Evolutionary conservation across 2,888 invertebrate genomes (phyloP), one percentile per base, ranked within the genome.

Genomic region (Phyto melanocephala): DNA sequence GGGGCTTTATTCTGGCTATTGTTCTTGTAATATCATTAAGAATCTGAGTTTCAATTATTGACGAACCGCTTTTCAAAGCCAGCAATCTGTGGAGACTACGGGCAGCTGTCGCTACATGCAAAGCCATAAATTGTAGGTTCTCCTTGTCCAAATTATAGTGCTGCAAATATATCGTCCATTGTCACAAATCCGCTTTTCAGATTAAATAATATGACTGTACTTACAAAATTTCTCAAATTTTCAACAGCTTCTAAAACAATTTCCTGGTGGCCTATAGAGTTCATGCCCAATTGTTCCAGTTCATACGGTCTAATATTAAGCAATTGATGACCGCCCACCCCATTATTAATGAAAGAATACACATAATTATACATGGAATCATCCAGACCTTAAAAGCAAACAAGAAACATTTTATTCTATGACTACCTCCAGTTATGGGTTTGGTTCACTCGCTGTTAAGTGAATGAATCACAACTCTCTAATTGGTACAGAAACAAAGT

Each of bases 191-290:
- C 45, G 6, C 56, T 4, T 33, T 37, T 24, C 5, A 10, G 7
- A 11, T 22, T 15, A n/a, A n/a, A 45, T 42, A 35, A 58, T 13
- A 10, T 13, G 0, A 50, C n/a, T 22, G 15, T 13, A 86, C 95
- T 93, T 92, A 97, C 97, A 92, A 98, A 96, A 92, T 97, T 96
- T 86, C 96, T 92, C 58, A 99, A 93, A 86, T 97, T 95, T 87
- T 97, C 97, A 13, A 98, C 96, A 63, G 97, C 98, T 91, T 98
- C 98, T 56, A 99, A 92, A 84, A 99, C 94, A 70, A 98, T 94
- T 90, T 98, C 98, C 91, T 98, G 98, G 90, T 98, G 98, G 10
- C 98, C 98, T 83, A 99, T 94, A 89, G 95, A 95, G 81, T 93
- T 92, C 88, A 99, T 95, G 22, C 97, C 96, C 71, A 98, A 93